A percentile compares a stretch with the other conserved stretches of the same genome.
Evolutionary conservation across 2,113 vertebrate genomes (phyloP).

Genomic region (Desmodus rotundus): DNA sequence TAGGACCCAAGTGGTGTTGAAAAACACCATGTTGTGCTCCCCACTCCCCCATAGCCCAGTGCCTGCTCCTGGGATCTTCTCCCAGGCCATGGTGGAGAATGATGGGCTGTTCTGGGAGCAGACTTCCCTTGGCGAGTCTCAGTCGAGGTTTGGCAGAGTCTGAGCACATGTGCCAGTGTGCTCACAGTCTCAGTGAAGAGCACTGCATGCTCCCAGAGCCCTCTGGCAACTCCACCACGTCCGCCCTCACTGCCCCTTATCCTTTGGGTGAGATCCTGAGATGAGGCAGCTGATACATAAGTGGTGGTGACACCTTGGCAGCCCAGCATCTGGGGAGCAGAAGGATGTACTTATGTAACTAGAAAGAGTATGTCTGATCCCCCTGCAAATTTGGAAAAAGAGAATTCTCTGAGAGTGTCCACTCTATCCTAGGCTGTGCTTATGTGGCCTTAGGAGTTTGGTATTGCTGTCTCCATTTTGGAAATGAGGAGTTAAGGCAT

Average conservation of each 20-base stretch:
- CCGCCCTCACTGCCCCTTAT: neutral
- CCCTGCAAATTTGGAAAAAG: neutral
- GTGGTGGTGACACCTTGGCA: neutral
- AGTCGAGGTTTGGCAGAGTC: neutral
- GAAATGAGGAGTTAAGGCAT: neutral
- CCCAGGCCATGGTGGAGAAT: neutral
- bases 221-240: accelerated
- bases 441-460: neutral
- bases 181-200: neutral
- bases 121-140: neutral
- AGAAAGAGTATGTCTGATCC: neutral
- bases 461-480: neutral
- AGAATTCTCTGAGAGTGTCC: neutral
- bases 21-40: no score
- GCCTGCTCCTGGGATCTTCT: neutral
- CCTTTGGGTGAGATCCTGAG: neutral
- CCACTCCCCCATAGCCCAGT: accelerated
- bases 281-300: neutral
- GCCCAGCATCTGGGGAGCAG: no score
- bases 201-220: neutral
- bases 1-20: neutral
- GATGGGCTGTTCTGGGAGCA: neutral
- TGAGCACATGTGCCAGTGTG: neutral
- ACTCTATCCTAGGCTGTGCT: neutral
- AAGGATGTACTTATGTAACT: neutral